phyloP scores from a whole-genome alignment of 2,888 invertebrate genomes.

The Plebejus melissa region DNA sequence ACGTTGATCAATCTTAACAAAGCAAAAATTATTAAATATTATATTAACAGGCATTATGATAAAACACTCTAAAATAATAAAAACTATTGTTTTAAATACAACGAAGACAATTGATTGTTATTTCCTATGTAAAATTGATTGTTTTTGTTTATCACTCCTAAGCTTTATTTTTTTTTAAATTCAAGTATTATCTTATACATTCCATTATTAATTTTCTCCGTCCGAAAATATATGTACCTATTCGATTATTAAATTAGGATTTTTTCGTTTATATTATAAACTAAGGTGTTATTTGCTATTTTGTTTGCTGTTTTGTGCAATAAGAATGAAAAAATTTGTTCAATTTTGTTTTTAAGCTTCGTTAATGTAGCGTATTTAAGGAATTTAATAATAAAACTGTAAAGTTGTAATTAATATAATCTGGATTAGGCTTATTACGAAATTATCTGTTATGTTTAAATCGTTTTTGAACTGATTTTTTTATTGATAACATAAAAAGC shows the following conservation, averaged over 20 bases:
- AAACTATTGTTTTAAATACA: not conserved
- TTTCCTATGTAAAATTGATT: not conserved
- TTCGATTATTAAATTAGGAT: constrained; percentile 33
- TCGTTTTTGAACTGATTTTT: constrained; percentile 52
- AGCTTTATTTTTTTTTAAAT: not conserved
- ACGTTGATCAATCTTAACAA: not conserved
- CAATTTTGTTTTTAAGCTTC: constrained; percentile 60
- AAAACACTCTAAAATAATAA: not conserved
- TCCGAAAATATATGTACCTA: constrained; percentile 1
- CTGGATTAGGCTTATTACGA: constrained; percentile 67
- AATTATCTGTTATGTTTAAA: constrained; percentile 66
- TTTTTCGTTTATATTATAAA: constrained; percentile 50
- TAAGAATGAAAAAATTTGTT: constrained; percentile 64
- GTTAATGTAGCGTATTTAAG: constrained; percentile 59
- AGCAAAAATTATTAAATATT: not conserved
- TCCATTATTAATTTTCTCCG: constrained; percentile 25
- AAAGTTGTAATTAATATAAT: constrained; percentile 67
- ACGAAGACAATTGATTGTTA: not conserved
- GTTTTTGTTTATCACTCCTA: not conserved
- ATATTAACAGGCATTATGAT: not conserved
- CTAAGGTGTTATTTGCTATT: constrained; percentile 52
- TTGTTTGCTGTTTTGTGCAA: constrained; percentile 71
- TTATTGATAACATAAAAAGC: constrained; percentile 50
- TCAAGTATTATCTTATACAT: constrained; percentile 1
- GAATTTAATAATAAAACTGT: constrained; percentile 57